Base-by-base conservation (phyloP, 2,888 invertebrate genomes). In the Trichacis sp. region DNA sequence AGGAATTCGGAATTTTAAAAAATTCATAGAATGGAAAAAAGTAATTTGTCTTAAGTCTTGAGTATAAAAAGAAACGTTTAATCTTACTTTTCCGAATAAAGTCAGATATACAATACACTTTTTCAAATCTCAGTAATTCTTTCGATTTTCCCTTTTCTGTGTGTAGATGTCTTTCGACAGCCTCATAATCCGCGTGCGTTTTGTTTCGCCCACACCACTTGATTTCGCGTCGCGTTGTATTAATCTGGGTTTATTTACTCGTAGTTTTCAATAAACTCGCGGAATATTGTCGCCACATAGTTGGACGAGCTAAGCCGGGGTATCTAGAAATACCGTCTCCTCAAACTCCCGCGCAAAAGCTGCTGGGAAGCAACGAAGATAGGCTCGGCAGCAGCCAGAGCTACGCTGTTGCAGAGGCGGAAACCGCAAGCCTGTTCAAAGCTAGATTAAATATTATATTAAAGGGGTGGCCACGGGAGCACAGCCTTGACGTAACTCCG, bases 361-460 rank as follows among this genome's bases (percentile, higher is more conserved):
- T 57, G 68, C 64, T 63, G 70, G 67, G 68, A 64, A 71, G 59
- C 63, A 52, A 62, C 61, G 62, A 73, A 63, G 69, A 72, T 78
- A 77, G 77, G 78, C 77, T 73, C 65, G 73, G 70, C 61, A 72
- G 71, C 73, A 69, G 68, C 64, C 57, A 62, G 56, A 76, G 77
- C 75, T 76, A 75, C 77, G 68, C 70, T 70, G 77, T 76, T 77
- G 74, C 77, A 80, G 80, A 79, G 77, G 81, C 80, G 76, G 77
- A 79, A 84, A 83, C 84, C 84, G 75, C 84, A 83, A 82, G 83
- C 79, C 84, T 81, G 83, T 82, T 83, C 83, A 84, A 84, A 84
- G 83, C 83, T 82, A 84, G 84, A 84, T 84, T 83, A 83, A 84
- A 84, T 84, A 84, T 84, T 84, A 84, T 83, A 84, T 83, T 84